Base-by-base conservation (phyloP, 1,140 invertebrate genomes). In the Ceratoteleas bidentatus region DNA sequence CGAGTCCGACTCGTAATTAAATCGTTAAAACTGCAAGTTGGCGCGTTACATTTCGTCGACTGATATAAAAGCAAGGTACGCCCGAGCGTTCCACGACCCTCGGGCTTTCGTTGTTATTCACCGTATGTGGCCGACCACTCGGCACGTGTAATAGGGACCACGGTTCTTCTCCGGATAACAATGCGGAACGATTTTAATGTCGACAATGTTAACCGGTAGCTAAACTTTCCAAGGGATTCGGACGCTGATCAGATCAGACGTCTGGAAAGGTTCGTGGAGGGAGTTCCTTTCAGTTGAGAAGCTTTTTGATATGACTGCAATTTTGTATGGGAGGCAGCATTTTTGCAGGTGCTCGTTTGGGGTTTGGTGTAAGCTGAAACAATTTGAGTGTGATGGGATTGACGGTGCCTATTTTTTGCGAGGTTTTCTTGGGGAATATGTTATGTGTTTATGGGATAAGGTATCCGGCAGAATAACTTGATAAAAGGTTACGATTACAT, bases 1-100 rank as follows among this genome's bases (percentile, higher is more conserved):
- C 64, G 32, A 87, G 84, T 84, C 81, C 54, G 56, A 86, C 87
- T 89, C 89, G 88, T 89, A 88, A 89, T 90, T 88, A 89, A 90
- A 88, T 85, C 85, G 85, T 87, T 87, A 86, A 86, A 88, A 87
- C 82, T 76, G 85, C 80, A 84, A 80, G 81, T 74, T 80, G 68
- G 62, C 87, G 88, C 87, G 86, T 87, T 88, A 85, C 78, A 83
- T 80, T 80, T 77, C 57, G 68, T 34, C 52, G 74, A 83, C 79
- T 84, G 77, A 83, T 74, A 73, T 56, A 66, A 73, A 72, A 77
- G 72, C 68, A 52, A 77, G 52, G 58, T 34, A 57, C 49, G 43
- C 34, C 38, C 36, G 38, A 7, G 33, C 60, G 34, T 64, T 72
- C 40, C 45, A 34, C 64, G 58, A 69, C 74, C 74, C 77, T 69